These are phyloP conservation scores for Malacosoma neustria DNA, from an alignment of 2,888 invertebrate species.

Conservation along the genomic window DNA sequence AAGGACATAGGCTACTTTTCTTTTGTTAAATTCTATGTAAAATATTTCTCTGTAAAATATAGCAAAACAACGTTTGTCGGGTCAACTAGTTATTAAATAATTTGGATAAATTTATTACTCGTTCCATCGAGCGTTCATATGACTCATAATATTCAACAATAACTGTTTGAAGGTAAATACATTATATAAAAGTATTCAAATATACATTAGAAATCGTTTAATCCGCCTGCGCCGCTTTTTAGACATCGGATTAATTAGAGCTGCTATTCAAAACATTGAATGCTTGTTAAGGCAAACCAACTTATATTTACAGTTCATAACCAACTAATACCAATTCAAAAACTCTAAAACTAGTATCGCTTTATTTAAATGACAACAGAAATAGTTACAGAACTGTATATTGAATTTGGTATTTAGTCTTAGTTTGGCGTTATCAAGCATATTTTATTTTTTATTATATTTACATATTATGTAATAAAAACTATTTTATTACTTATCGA, in stretches of 20 bases:
- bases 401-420: neutral
- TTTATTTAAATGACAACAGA: neutral
- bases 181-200: slow-evolving; percentile 48
- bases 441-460: neutral
- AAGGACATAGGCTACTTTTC: too few relatives aligned
- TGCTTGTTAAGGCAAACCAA: slow-evolving; percentile 12
- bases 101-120: neutral
- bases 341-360: neutral
- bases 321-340: neutral
- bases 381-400: neutral
- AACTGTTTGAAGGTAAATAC: slow-evolving; percentile 35
- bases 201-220: slow-evolving; percentile 67
- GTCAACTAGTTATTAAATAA: too few relatives aligned
- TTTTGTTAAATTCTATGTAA: too few relatives aligned
- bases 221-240: slow-evolving; percentile 39
- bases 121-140: slow-evolving; percentile 9
- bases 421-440: neutral
- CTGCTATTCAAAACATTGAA: slow-evolving; percentile 16
- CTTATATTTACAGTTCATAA: slow-evolving; percentile 5
- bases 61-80: too few relatives aligned
- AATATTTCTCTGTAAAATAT: too few relatives aligned
- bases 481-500: neutral
- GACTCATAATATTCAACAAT: slow-evolving; percentile 13
- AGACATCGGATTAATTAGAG: slow-evolving; percentile 31
- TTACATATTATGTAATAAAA: neutral